phyloP scores from a whole-genome alignment of 1,140 invertebrate species.

The Oryzaephilus surinamensis region DNA sequence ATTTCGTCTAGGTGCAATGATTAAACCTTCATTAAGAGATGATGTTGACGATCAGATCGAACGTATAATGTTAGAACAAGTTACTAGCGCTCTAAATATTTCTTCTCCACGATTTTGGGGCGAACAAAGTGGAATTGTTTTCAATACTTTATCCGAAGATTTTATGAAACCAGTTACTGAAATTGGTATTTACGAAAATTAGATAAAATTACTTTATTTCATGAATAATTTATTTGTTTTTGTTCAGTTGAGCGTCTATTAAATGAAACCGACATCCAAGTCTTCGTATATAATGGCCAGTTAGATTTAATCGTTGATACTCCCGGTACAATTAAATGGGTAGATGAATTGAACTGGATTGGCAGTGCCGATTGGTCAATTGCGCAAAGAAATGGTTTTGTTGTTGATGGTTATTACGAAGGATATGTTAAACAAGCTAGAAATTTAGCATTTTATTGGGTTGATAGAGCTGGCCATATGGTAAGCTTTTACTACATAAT shows the following conservation, averaged over 20 bases:
- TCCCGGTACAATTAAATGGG: conserved; percentile 51
- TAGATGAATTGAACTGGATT: conserved; percentile 56
- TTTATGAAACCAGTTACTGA: conserved; percentile 78
- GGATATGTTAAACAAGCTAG: conserved; percentile 14
- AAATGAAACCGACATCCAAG: conserved; percentile 53
- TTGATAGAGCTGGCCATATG: conserved; percentile 20
- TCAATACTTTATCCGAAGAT: conserved; percentile 49
- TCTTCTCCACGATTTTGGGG: conserved; percentile 67
- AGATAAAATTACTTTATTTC: not conserved
- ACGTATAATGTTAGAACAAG: conserved; percentile 58
- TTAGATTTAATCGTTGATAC: conserved; percentile 64
- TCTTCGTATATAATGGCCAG: conserved; percentile 60
- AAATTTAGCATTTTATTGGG: conserved; percentile 19
- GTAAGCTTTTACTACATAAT: conserved; percentile 5
- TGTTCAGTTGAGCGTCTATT: conserved; percentile 58
- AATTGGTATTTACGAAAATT: conserved; percentile 40
- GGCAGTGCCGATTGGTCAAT: conserved; percentile 8
- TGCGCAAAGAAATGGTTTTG: conserved; percentile 3
- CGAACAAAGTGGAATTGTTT: conserved; percentile 48
- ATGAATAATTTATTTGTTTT: conserved; percentile 1
- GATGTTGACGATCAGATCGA: conserved; percentile 35
- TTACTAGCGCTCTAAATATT: conserved; percentile 49
- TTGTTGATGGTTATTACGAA: conserved; percentile 13
- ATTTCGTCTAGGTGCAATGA: conserved; percentile 1
- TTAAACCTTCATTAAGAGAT: conserved; percentile 9